Percentiles rank a stretch among this genome's conserved stretches.
Conservation (phyloP, 2,797 vertebrate species). For the Gymnoscopelus braueri region DNA sequence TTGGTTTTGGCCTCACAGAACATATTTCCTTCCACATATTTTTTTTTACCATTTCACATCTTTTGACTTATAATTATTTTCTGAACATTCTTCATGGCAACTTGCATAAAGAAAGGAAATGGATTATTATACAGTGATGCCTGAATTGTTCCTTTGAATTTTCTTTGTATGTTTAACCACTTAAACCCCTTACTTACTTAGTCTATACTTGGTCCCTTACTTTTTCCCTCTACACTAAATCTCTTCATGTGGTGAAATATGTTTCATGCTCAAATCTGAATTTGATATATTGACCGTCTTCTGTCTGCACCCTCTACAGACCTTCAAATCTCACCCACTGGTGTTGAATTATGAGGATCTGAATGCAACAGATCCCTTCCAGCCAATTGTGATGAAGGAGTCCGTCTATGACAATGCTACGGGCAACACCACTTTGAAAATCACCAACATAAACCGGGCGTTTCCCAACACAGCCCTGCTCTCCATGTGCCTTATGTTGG, state of each 20-base stretch:
- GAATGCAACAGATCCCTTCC: slow-evolving; percentile 66
- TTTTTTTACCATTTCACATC: no score
- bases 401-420: slow-evolving; percentile 67
- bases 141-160: not conserved
- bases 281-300: not conserved
- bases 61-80: no score
- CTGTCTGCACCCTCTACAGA: slow-evolving; percentile 72
- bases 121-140: not conserved
- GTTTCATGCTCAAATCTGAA: not conserved
- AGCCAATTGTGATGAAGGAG: slow-evolving; percentile 55
- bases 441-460: slow-evolving; percentile 51
- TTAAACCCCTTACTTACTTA: no score
- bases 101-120: no score
- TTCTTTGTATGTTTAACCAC: not conserved
- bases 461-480: slow-evolving; percentile 86
- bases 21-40: no score
- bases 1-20: no score
- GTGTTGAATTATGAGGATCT: slow-evolving; percentile 48
- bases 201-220: no score
- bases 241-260: not conserved
- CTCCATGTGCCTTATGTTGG: slow-evolving; percentile 90
- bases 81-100: no score
- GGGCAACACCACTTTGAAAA: slow-evolving; percentile 64
- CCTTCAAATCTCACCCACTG: slow-evolving; percentile 87
- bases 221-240: no score